phyloP scores from a whole-genome alignment of 1,140 invertebrate species.

The Coboldia fuscipes region DNA sequence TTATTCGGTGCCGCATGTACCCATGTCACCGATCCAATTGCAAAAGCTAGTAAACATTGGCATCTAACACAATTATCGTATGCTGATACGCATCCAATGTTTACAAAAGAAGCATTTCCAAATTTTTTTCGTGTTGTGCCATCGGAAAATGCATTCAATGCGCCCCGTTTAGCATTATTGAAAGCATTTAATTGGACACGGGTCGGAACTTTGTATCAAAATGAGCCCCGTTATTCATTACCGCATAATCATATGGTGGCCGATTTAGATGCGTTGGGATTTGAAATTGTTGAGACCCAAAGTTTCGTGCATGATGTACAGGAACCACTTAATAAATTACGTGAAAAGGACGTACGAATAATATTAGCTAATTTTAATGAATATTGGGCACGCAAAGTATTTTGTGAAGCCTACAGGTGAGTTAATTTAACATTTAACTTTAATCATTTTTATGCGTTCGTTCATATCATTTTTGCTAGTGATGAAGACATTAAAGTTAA shows the following conservation, averaged over 20 bases:
- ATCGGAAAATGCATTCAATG: slow-evolving; percentile 89
- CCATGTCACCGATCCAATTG: slow-evolving; percentile 90
- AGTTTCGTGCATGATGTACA: slow-evolving; percentile 84
- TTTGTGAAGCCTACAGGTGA: slow-evolving; percentile 77
- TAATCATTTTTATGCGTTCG: too few relatives aligned
- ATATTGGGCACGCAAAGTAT: slow-evolving; percentile 77
- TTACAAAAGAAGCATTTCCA: slow-evolving; percentile 80
- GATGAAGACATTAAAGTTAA: too few relatives aligned
- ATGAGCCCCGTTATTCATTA: slow-evolving; percentile 80
- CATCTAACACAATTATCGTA: slow-evolving; percentile 92
- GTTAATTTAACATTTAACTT: too few relatives aligned
- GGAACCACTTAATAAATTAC: slow-evolving; percentile 61
- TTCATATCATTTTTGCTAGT: too few relatives aligned
- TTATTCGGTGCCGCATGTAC: slow-evolving; percentile 93
- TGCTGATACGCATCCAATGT: slow-evolving; percentile 96
- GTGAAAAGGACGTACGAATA: slow-evolving; percentile 83
- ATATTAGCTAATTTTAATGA: slow-evolving; percentile 95
- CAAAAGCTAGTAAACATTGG: slow-evolving; percentile 93
- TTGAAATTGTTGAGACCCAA: slow-evolving; percentile 75
- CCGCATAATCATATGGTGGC: slow-evolving; percentile 83
- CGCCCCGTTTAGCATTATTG: slow-evolving; percentile 69
- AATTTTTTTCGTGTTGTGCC: slow-evolving; percentile 94
- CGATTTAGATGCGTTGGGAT: slow-evolving; percentile 58
- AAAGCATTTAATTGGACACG: slow-evolving; percentile 91
- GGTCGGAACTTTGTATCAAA: slow-evolving; percentile 93